Conservation (phyloP, 2,888 invertebrate genomes). For the Trachelus stipa region DNA sequence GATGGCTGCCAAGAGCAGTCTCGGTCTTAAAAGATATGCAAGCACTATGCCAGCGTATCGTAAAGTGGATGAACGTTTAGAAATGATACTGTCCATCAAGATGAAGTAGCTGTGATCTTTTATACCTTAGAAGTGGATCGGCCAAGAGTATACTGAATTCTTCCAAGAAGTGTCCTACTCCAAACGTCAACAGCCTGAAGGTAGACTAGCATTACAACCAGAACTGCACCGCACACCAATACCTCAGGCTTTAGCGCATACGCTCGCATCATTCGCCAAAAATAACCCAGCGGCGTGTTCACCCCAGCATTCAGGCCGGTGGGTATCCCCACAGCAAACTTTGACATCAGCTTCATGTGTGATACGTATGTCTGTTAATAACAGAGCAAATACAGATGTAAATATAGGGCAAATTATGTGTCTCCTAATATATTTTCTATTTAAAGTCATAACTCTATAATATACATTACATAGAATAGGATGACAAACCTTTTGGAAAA, state of each 20-base stretch:
- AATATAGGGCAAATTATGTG: neutral
- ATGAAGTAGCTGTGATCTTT: conserved; percentile 41
- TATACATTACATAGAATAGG: neutral
- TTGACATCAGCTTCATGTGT: conserved; percentile 87
- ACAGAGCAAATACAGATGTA: neutral
- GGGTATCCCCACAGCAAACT: conserved; percentile 81
- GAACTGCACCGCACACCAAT: conserved; percentile 76
- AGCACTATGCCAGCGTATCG: neutral
- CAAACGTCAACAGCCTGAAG: conserved; percentile 86
- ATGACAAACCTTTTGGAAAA: neutral
- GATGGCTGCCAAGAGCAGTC: conserved; percentile 4
- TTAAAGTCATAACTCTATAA: neutral
- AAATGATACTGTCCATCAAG: neutral
- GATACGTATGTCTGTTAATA: conserved; percentile 77
- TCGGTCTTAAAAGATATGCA: conserved; percentile 3
- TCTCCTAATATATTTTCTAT: too few species aligned
- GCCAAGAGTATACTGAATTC: conserved; percentile 76
- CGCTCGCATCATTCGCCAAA: conserved; percentile 82
- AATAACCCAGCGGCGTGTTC: conserved; percentile 80
- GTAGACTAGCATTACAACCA: conserved; percentile 82
- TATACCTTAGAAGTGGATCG: conserved; percentile 72
- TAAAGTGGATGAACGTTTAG: neutral
- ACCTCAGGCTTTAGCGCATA: conserved; percentile 86
- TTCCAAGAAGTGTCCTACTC: conserved; percentile 81
- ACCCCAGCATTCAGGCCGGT: conserved; percentile 63